Conservation (phyloP, 1,140 invertebrate genomes). For the Panagrolaimus sp. region DNA sequence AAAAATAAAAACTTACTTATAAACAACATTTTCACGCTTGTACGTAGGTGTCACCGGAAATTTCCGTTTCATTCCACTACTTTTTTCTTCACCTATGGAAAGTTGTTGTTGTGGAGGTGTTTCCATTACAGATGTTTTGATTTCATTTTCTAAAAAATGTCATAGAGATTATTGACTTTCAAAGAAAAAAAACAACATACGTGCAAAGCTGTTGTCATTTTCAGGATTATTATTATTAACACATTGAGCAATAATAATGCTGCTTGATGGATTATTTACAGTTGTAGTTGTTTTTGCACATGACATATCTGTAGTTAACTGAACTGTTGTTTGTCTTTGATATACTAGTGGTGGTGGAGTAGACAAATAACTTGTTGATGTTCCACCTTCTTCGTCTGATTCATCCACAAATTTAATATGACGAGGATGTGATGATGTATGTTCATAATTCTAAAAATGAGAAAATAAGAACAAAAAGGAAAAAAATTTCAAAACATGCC, state of each 20-base stretch:
- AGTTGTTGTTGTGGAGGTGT: not conserved
- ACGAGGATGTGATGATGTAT: constrained; percentile 2
- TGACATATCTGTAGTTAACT: too few species aligned
- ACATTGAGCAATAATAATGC: too few species aligned
- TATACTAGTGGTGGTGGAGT: not conserved
- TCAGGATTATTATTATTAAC: too few species aligned
- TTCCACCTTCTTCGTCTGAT: not conserved
- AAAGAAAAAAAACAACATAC: too few species aligned
- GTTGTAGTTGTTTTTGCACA: too few species aligned
- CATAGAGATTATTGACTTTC: too few species aligned
- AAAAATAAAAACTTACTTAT: too few species aligned
- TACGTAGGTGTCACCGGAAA: constrained; percentile 7
- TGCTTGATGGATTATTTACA: too few species aligned
- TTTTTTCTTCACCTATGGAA: constrained; percentile 4
- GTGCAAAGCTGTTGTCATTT: too few species aligned
- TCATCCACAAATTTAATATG: constrained; percentile 1
- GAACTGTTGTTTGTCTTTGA: too few species aligned
- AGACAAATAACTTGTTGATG: not conserved
- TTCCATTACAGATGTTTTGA: too few species aligned
- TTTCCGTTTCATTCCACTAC: not conserved
- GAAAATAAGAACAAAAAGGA: not conserved
- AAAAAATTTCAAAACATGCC: not conserved
- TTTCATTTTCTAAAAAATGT: too few species aligned
- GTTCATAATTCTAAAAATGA: constrained; percentile 11
- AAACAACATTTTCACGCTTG: not conserved